Conservation (phyloP, 2,797 vertebrate species). For the Tangara arthus region DNA sequence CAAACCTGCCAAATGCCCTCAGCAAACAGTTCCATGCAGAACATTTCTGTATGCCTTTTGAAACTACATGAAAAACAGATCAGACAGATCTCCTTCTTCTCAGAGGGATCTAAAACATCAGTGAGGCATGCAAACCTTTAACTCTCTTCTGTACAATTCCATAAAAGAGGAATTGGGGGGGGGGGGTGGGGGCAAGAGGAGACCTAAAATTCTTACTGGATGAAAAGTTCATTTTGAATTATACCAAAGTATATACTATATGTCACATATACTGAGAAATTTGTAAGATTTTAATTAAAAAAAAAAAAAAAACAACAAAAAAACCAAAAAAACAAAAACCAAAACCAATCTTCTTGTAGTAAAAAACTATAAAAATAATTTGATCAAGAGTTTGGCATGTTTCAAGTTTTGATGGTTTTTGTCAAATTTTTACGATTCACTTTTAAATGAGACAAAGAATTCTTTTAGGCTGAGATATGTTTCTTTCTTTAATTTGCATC, state of each 20-base stretch:
- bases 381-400: neutral
- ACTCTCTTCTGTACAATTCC: neutral
- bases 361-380: neutral
- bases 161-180: neutral
- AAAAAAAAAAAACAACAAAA: neutral
- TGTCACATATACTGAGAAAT: neutral
- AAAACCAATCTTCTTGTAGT: neutral
- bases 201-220: neutral
- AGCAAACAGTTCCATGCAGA: neutral
- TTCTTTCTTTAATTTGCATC: neutral
- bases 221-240: neutral
- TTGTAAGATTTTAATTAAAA: neutral
- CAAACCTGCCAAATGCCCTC: neutral
- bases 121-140: neutral
- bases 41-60: neutral
- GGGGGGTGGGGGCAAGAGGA: rapidly evolving
- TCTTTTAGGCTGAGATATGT: neutral
- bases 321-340: neutral
- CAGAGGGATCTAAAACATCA: neutral
- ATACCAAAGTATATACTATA: neutral
- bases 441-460: neutral
- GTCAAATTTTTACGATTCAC: neutral
- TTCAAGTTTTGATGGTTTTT: neutral
- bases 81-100: neutral
- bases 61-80: neutral